Evolutionary conservation across 2,113 vertebrate species (phyloP), one percentile per base, ranked within the genome.

Genomic region (Setophaga petechia): DNA sequence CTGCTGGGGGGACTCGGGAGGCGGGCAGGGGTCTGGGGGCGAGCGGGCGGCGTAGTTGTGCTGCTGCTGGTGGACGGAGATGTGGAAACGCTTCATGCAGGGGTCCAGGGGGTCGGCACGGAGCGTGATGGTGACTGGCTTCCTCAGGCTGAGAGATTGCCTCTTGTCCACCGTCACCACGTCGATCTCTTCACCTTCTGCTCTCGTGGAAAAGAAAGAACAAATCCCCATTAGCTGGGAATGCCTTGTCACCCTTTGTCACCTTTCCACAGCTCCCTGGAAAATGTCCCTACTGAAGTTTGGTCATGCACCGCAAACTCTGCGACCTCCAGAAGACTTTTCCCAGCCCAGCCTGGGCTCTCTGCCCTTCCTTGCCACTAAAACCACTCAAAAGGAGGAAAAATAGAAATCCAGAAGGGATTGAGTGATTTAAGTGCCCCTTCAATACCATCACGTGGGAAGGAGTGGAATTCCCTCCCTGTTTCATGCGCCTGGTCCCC

Each of bases 1-100:
- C 44, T 52, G 61, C 15, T 54, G 82, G 7, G 82, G 75, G 1
- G 93, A 73, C 8, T 91, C 52, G 0, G 55, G 65, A 0, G n/a
- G 72, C 68, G 97, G 89, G 22, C 97, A 97, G 30, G 97, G 95
- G 15, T 99, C 99, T 0, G 99, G 99, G 0, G 99, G 99, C 1
- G 98, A 98, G 21, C 98, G 98, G 24, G 99, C 99, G 0, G 99
- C 99, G 2, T 99, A 99, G 98, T 99, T 99, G 98, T 99, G 99
- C 91, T 99, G 99, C 84, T 99, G 99, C 88, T 98, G 98, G 94
- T 99, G 99, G 76, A 99, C 98, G 0, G 99, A 99, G 92, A 99
- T 98, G 93, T 99, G 99, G 97, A 99, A 99, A 68, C 97, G 98
- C 69, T 99, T 99, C 94, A 98, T 99, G 94, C 98, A 98, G 16